Base-by-base conservation (phyloP, 1,140 invertebrate genomes). In the Pseudobourletiella spinata region DNA sequence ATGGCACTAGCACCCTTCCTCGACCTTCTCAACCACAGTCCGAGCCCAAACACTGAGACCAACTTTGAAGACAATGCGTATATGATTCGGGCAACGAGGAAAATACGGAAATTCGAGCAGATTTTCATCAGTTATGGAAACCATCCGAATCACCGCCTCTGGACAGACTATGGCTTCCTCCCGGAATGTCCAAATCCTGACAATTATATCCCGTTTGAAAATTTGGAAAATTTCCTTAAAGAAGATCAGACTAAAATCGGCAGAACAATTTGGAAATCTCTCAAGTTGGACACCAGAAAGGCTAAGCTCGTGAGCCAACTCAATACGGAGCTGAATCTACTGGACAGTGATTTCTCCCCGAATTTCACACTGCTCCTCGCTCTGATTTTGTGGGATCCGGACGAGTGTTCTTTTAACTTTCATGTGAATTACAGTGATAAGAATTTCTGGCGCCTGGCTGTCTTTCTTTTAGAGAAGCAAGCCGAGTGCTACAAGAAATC, bases 11-110 rank as follows among this genome's bases (percentile, higher is more conserved):
- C 84, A 44, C 89, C 89, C 2, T 86, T 84, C 66, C 72, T 91
- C 22, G 89, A 91, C 75, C 77, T 91, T 61, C 80, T 90, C 56
- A 91, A 91, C 79, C 88, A 91, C 73, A 79, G 79, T 15, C 71
- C 76, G 60, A 60, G 61, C 14, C 68, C 68, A n/a, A 70, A 76
- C 28, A 80, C 82, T 35, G 73, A 73, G 59, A 80, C 81, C 2
- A 70, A 74, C 11, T 80, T 80, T 28, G 74, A 77, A 51, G 71
- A 81, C 42, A 72, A 78, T 61, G 71, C 72, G 24, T 84, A 83
- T 74, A 74, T 79, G 65, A 83, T 86, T 63, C 70, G 70, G 60
- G 79, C 82, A 1, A 64, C 73, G 29, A 73, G 67, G 30, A 60
- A 70, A 2, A 80, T 80, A 60, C 66, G 73, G 24, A 76, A 78